Conservation (phyloP, 2,113 vertebrate genomes). For the Megaleporinus macrocephalus region DNA sequence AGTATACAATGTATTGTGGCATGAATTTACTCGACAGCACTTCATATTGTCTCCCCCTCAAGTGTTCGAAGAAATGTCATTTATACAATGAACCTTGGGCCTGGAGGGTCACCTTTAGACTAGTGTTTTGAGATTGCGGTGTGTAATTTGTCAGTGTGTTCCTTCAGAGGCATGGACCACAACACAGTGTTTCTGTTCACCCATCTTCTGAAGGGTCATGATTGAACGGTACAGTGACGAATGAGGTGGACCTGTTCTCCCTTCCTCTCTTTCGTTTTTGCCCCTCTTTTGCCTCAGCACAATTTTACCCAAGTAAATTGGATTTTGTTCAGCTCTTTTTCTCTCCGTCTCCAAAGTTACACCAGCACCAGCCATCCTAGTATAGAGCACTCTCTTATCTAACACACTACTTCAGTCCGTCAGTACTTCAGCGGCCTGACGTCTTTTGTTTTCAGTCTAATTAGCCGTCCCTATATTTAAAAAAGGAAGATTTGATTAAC, state of each 20-base stretch:
- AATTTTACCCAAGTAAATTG: slow-evolving; percentile 76
- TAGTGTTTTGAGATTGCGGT: slow-evolving; percentile 49
- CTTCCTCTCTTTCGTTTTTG: slow-evolving; percentile 36
- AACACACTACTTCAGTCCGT: slow-evolving; percentile 47
- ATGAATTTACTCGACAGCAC: slow-evolving; percentile 35
- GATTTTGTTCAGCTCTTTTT: slow-evolving; percentile 69
- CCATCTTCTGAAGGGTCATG: slow-evolving; percentile 64
- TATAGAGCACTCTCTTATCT: slow-evolving; percentile 68
- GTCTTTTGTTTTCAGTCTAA: neutral
- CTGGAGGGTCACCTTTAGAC: slow-evolving; percentile 47
- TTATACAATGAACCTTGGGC: slow-evolving; percentile 45
- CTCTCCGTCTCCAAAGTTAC: slow-evolving; percentile 38
- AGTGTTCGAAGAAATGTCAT: slow-evolving; percentile 35
- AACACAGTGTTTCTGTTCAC: slow-evolving; percentile 69
- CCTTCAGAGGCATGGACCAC: slow-evolving; percentile 58
- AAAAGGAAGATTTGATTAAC: neutral
- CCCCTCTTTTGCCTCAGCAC: slow-evolving; percentile 49
- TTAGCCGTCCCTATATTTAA: neutral
- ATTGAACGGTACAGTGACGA: slow-evolving; percentile 74
- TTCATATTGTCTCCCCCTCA: slow-evolving; percentile 37
- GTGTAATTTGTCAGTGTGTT: slow-evolving; percentile 58
- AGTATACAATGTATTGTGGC: slow-evolving; percentile 60
- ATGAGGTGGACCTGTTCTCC: slow-evolving; percentile 63
- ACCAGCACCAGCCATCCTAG: slow-evolving; percentile 67
- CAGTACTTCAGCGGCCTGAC: neutral